Evolutionary conservation across 2,888 invertebrate genomes (phyloP), one percentile per base, ranked within the genome.

Genomic region (Eupithecia abbreviata): DNA sequence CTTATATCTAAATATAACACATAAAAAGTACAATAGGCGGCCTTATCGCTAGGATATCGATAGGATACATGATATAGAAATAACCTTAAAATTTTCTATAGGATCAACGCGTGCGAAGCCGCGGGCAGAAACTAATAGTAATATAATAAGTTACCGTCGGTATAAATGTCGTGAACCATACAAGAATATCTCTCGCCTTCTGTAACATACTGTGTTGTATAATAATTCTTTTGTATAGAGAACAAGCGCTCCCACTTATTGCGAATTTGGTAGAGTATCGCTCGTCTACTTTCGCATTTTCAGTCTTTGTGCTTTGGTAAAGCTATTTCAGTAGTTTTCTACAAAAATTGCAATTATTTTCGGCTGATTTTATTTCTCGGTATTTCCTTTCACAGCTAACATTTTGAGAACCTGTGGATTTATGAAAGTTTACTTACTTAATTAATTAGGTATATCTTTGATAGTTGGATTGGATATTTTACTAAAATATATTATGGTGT

Each of bases 191-290:
- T 47, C 45, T 18, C 18, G 68, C 10, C 68, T 68, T 45, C 45
- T 4, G 69, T 69, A 69, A 69, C 69, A 69, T 45, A 45, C 43
- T 68, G 68, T 68, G 12, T 7, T 18, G 69, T 69, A 49, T 69
- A 69, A 69, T 69, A 69, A 66, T 69, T 18, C 47, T 49, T 49
- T 69, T 69, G 69, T 69, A 45, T 15, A 47, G 69, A 30, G 18
- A 58, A 55, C n/a, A 58, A 58, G n/a, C n/a, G n/a, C 55, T n/a
- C 43, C 7, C 15, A 42, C 41, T 10, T 66, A 66, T 66, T 42
- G 66, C 7, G 66, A 42, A 13, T 5, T 66, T 42, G 12, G 41
- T 42, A 13, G 66, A 66, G 6, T 41, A 41, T 13, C 9, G 3
- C 41, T 65, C 18, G 9, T 51, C 58, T 58, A 9, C 9, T 58